phyloP scores from a whole-genome alignment of 2,888 invertebrate genomes.

The Dicycla oo region DNA sequence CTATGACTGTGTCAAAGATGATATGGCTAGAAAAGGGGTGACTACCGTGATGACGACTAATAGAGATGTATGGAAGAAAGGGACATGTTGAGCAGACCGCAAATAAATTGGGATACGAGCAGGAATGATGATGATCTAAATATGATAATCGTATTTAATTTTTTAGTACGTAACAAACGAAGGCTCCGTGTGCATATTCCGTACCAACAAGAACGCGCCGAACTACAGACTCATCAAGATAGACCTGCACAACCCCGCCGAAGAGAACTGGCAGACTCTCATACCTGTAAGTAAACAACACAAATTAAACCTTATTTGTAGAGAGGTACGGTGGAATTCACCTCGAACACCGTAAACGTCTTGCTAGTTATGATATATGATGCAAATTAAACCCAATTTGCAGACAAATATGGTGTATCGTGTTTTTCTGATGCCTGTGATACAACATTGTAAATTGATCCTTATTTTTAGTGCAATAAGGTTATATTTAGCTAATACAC shows the following conservation, averaged over 20 bases:
- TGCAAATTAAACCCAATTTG: background rate
- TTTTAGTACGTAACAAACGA: constrained; percentile 97
- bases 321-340: background rate
- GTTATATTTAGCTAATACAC: constrained; percentile 1
- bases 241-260: constrained; percentile 93
- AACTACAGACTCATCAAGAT: constrained; percentile 97
- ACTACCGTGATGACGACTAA: too few species aligned
- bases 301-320: background rate
- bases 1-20: too few species aligned
- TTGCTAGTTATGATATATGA: background rate
- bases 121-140: too few species aligned
- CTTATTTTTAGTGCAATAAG: background rate
- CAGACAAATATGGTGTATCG: background rate
- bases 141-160: background rate
- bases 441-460: background rate
- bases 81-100: too few species aligned
- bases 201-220: constrained; percentile 98
- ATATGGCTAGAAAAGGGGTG: too few species aligned
- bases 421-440: background rate
- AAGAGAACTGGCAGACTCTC: constrained; percentile 95
- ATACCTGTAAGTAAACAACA: constrained; percentile 89
- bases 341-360: background rate
- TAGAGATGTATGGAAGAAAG: too few species aligned
- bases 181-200: constrained; percentile 95
- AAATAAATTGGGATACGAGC: too few species aligned